These are phyloP conservation scores for Mus spretus DNA, from an alignment of 2,797 vertebrate species.

Conservation along the genomic window DNA sequence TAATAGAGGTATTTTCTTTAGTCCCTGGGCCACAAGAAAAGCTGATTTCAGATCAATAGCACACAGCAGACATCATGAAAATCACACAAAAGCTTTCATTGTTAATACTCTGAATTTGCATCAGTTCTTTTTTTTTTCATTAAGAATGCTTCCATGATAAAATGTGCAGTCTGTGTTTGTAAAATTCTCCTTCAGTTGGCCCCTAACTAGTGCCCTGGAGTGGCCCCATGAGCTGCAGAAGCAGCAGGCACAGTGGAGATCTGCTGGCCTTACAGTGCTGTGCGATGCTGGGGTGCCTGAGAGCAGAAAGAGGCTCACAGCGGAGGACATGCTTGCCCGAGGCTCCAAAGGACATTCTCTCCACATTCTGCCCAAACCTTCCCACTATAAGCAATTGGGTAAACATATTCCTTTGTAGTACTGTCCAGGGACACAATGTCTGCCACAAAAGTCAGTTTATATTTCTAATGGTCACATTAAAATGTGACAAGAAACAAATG, in stretches of 20 bases:
- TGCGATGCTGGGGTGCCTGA: not conserved
- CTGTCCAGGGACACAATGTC: not conserved
- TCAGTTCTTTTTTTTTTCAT: conserved; percentile 21
- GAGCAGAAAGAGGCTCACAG: not conserved
- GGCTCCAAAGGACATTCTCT: conserved; percentile 1
- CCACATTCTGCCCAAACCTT: not conserved
- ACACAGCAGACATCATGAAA: not conserved
- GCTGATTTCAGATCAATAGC: not conserved
- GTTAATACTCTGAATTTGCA: not conserved
- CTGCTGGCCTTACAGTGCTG: not conserved
- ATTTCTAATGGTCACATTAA: conserved; percentile 12
- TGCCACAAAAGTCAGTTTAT: not conserved
- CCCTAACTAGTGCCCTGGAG: not conserved
- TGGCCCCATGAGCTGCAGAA: not conserved
- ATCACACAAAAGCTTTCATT: not conserved
- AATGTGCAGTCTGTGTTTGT: not conserved
- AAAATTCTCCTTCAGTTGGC: not conserved
- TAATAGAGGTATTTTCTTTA: conserved; percentile 1
- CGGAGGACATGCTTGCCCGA: not conserved
- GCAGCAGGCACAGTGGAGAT: not conserved
- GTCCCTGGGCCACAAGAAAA: not conserved
- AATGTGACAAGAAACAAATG: not conserved
- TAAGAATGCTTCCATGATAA: conserved; percentile 15
- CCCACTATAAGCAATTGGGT: not conserved
- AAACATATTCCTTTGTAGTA: not conserved